Base-by-base conservation (phyloP, 2,113 vertebrate species). In the Thunnus maccoyii region DNA sequence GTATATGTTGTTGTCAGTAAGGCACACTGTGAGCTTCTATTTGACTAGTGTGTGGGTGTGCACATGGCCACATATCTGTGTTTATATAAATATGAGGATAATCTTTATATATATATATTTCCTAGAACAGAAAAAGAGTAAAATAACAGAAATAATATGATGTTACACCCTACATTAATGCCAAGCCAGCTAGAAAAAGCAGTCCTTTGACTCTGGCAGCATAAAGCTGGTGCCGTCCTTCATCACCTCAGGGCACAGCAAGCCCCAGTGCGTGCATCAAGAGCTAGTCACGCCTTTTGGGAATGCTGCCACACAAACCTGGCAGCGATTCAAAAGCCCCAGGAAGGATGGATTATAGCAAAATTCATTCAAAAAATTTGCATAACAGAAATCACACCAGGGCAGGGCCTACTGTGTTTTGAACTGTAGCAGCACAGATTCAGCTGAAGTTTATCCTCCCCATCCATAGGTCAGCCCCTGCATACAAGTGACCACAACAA, bases 191-290 rank as follows among this genome's bases (percentile, higher is more conserved):
- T 72, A 82, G 72, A 86, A 78, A 88, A 51, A 71, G 64, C 82
- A 46, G 78, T 25, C 5, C 14, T 78, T 87, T 87, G 67, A 78
- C 62, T 85, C 55, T 71, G 73, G 86, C 76, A 80, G 66, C 69
- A 62, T 46, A 55, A 77, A 82, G 75, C 83, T 75, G 76, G 74
- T 87, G 90, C 82, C 72, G 81, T 86, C 76, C 69, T 91, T 86
- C 70, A 80, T 86, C 88, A 77, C 88, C 78, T 64, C 54, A 4
- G 85, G 83, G 73, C 63, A 71, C 75, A 71, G 74, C 65, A 41
- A 51, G 64, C 72, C 78, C 77, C 65, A 71, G 65, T 41, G 64
- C 71, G 56, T 80, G 78, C 83, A 85, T 84, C 72, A 75, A 82
- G 82, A 88, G 73, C 68, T 54, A 68, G 72, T 87, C 81, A 80